Evolutionary conservation across 2,797 vertebrate genomes (phyloP).

Genomic region (Galago senegalensis): DNA sequence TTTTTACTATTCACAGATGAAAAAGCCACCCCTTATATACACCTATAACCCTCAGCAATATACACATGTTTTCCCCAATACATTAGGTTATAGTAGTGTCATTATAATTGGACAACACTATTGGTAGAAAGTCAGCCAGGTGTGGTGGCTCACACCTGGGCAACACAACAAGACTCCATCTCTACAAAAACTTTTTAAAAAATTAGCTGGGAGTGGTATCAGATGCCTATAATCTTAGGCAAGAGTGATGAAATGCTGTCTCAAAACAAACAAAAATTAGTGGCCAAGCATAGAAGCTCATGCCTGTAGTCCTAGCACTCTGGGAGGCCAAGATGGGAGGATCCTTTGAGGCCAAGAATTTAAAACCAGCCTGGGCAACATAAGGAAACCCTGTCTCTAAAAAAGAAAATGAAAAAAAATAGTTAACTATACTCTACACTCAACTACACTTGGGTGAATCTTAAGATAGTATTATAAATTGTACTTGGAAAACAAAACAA

Average conservation of each 20-base stretch:
- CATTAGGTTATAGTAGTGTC: background rate
- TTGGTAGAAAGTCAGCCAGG: background rate
- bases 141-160: background rate
- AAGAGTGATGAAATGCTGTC: background rate
- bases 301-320: background rate
- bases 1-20: background rate
- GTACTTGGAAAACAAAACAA: conserved; percentile 11
- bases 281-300: background rate
- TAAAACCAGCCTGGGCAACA: background rate
- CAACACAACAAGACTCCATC: background rate
- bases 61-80: background rate
- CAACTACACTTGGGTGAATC: background rate
- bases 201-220: background rate
- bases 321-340: background rate
- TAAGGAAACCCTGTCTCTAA: background rate
- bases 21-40: conserved; percentile 5
- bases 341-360: background rate
- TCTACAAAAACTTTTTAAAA: background rate
- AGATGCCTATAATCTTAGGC: background rate
- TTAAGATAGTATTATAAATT: background rate
- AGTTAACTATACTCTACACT: background rate
- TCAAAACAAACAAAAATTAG: background rate
- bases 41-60: background rate
- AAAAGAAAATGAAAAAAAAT: background rate
- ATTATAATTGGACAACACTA: background rate